A percentile compares a stretch with the other conserved stretches of the same genome.
Evolutionary conservation across 2,888 invertebrate genomes (phyloP).

Genomic region (Caenorhabditis imperialis): DNA sequence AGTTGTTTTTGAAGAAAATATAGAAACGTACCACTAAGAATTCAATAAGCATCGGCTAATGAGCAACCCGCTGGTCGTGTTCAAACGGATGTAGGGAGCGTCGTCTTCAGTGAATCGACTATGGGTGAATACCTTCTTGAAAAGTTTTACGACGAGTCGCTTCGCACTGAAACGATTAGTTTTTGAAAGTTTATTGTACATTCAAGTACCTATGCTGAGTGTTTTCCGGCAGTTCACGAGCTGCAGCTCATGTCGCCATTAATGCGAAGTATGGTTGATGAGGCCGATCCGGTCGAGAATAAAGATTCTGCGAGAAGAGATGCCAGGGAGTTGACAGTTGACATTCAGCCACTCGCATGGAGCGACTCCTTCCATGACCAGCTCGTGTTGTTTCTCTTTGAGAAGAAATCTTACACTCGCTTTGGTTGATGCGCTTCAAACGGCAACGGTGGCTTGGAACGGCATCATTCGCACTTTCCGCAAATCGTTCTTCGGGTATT

Average conservation of each 20-base stretch:
- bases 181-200: neutral
- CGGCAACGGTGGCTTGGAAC: slow-evolving; percentile 87
- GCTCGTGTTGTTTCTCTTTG: slow-evolving; percentile 83
- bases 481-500: slow-evolving; percentile 82
- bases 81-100: slow-evolving; percentile 65
- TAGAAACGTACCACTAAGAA: too few species aligned
- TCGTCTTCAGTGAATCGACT: slow-evolving; percentile 65
- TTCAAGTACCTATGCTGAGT: slow-evolving; percentile 7
- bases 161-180: slow-evolving; percentile 53
- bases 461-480: slow-evolving; percentile 97
- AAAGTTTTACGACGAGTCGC: slow-evolving; percentile 62
- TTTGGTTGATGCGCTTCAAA: slow-evolving; percentile 83
- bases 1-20: too few species aligned
- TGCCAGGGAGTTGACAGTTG: slow-evolving; percentile 88
- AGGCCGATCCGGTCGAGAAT: slow-evolving; percentile 91
- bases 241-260: slow-evolving; percentile 84
- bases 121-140: slow-evolving; percentile 65
- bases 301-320: slow-evolving; percentile 86
- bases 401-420: slow-evolving; percentile 83
- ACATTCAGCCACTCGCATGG: slow-evolving; percentile 90
- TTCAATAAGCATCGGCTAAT: too few species aligned
- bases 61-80: slow-evolving; percentile 68
- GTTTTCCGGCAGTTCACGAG: slow-evolving; percentile 32
- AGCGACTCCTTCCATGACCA: slow-evolving; percentile 85
- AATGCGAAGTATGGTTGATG: slow-evolving; percentile 88